Evolutionary conservation across 64 coral and sea anemone species (phyloP), one percentile per base, ranked within the genome.

Genomic region (Porites australiensis): DNA sequence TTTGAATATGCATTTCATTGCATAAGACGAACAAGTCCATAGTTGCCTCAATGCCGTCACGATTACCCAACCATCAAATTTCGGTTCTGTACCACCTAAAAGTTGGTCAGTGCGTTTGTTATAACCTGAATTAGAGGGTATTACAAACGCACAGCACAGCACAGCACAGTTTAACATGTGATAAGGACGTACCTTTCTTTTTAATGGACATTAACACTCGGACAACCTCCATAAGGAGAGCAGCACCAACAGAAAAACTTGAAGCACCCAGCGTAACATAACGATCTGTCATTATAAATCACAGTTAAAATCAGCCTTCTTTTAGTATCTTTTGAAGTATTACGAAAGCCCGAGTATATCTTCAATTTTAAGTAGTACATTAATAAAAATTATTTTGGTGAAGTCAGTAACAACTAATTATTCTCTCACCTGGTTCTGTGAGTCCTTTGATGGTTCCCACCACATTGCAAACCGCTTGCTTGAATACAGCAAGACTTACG

Each of bases 401-500:
- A 9, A 9, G 58, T 59, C 58, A 59, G 7, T 15, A 66, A 19
- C 63, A 66, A 66, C 14, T 18, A 19, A 66, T 11, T 23, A 18
- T 74, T 58, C 14, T 49, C 86, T 70, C 47, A 94, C 92, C 92
- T 48, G 92, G 87, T 44, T 94, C 92, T 55, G 37, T 44, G 6
- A 18, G 22, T 8, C 92, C 92, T 60, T 52, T 75, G 78, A 94
- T 89, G 2, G 92, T 94, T 54, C 77, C 92, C 6, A 94, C 88
- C 10, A 83, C 87, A 47, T 89, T 88, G 68, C 88, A 94, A 19
- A 89, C 79, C 13, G 77, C 11, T 46, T 53, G 75, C 46, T 68
- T 66, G 47, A 83, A 67, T 16, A 89, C 20, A 21, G 70, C 54
- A 79, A 94, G 72, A 77, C 92, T 94, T 19, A 94, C 87, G 48